These are phyloP conservation scores for Neoscelio sp. DNA, from an alignment of 2,888 invertebrate genomes.

Conservation along the genomic window DNA sequence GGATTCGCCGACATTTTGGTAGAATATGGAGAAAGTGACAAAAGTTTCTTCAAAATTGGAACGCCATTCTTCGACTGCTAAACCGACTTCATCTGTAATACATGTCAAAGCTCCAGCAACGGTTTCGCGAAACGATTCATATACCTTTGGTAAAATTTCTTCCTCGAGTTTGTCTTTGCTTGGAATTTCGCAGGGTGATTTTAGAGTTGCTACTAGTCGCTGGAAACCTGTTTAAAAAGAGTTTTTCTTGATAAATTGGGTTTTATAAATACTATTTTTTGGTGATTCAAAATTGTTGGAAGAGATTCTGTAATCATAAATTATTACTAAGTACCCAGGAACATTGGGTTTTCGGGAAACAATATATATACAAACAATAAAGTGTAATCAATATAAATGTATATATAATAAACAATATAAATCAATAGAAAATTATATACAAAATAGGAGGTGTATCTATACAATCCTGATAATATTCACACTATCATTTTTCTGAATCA, in stretches of 20 bases:
- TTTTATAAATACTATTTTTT: neutral
- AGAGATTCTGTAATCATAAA: too few relatives aligned
- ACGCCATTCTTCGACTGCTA: slow-evolving; percentile 83
- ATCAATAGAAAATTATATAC: too few relatives aligned
- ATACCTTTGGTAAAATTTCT: slow-evolving; percentile 83
- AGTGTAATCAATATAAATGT: too few relatives aligned
- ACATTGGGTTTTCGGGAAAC: too few relatives aligned
- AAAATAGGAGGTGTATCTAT: too few relatives aligned
- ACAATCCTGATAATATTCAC: too few relatives aligned
- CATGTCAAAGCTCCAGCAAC: slow-evolving; percentile 77
- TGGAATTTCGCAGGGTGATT: slow-evolving; percentile 83
- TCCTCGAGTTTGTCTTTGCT: slow-evolving; percentile 83
- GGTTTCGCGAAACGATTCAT: slow-evolving; percentile 81
- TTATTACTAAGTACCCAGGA: too few relatives aligned
- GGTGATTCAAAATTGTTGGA: too few relatives aligned
- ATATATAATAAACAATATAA: too few relatives aligned
- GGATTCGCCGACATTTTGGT: slow-evolving; percentile 81
- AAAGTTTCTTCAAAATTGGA: slow-evolving; percentile 81
- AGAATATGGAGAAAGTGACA: slow-evolving; percentile 82
- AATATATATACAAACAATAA: too few relatives aligned
- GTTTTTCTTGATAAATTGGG: neutral
- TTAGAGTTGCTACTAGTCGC: slow-evolving; percentile 82
- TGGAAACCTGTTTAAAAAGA: slow-evolving; percentile 84
- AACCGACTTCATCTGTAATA: slow-evolving; percentile 78
- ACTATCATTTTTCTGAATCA: too few relatives aligned